Percentiles rank a stretch among this genome's conserved stretches.
phyloP scores from a whole-genome alignment of 2,113 vertebrate species.

The Saimiri boliviensis region DNA sequence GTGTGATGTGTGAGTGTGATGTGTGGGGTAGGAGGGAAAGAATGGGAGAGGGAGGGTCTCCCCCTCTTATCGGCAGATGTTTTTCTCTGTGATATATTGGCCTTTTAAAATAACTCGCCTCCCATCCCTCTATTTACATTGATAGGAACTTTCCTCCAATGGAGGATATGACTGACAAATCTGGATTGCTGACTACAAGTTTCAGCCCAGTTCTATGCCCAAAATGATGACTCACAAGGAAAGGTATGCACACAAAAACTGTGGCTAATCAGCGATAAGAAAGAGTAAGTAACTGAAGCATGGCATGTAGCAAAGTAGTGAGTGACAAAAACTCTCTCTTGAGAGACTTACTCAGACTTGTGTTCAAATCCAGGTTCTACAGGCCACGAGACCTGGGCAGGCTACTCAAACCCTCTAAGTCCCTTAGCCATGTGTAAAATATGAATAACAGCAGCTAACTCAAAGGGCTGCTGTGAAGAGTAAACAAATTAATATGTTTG shows the following conservation, averaged over 20 bases:
- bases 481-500: not conserved
- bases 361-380: not conserved
- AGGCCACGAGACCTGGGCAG: not conserved
- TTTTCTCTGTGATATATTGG: not conserved
- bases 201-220: not conserved
- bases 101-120: not conserved
- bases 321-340: not conserved
- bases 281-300: not conserved
- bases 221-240: not conserved
- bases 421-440: not conserved
- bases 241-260: not conserved
- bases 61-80: slow-evolving; percentile 18
- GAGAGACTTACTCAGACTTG: not conserved
- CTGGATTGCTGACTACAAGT: not conserved
- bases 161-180: not conserved
- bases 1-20: too few species aligned
- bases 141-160: not conserved
- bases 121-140: not conserved
- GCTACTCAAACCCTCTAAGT: not conserved
- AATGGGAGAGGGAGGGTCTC: not conserved
- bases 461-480: not conserved
- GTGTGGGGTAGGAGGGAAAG: accelerated
- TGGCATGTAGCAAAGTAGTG: not conserved
- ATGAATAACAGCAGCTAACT: not conserved
- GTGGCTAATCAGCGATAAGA: not conserved